A percentile compares a stretch with the other conserved stretches of the same genome.
Evolutionary conservation across 1,140 invertebrate species (phyloP).

Genomic region (Aradophagus sp.): DNA sequence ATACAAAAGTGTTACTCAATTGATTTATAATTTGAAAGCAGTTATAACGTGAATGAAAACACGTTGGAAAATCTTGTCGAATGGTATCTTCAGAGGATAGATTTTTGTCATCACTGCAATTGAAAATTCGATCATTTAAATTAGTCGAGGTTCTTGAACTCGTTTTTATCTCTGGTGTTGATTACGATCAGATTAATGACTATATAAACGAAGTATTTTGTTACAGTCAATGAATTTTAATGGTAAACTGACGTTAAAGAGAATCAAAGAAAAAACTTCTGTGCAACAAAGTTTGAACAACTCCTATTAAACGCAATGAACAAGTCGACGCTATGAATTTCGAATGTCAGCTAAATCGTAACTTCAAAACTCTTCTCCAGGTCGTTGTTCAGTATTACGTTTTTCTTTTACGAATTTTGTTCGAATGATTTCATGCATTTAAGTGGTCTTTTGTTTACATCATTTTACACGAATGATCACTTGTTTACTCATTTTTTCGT

Average conservation of each 20-base stretch:
- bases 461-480: too few species aligned
- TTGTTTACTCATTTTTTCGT: too few species aligned
- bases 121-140: too few species aligned
- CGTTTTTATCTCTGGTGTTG: not conserved
- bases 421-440: constrained; percentile 15
- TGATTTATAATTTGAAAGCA: too few species aligned
- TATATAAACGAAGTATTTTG: constrained; percentile 20
- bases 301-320: constrained; percentile 42
- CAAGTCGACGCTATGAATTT: constrained; percentile 44
- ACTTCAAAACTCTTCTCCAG: constrained; percentile 33
- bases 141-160: too few species aligned
- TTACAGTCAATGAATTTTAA: constrained; percentile 39
- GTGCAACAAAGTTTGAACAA: constrained; percentile 33
- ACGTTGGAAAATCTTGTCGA: too few species aligned
- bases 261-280: constrained; percentile 35
- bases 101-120: too few species aligned
- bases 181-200: constrained; percentile 6
- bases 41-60: too few species aligned
- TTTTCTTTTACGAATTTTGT: constrained; percentile 24
- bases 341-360: constrained; percentile 44
- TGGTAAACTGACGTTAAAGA: constrained; percentile 22
- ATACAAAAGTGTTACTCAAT: too few species aligned
- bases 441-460: constrained; percentile 10
- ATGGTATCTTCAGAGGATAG: too few species aligned
- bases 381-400: constrained; percentile 15